Evolutionary conservation across 2,113 vertebrate genomes (phyloP).

Genomic region (Sturnus vulgaris): DNA sequence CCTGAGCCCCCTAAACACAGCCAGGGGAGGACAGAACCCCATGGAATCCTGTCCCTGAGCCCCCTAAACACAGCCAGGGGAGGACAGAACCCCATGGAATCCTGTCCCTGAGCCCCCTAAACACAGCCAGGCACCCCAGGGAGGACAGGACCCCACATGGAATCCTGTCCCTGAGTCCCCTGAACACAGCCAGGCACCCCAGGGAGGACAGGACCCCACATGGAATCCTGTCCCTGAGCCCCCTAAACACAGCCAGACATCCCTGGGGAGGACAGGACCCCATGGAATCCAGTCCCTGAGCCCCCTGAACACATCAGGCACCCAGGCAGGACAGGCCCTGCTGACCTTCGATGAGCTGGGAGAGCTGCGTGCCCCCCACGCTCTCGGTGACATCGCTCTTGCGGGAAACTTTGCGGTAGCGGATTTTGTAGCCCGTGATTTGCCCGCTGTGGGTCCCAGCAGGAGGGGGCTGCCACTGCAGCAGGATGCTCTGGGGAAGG

Average conservation of each 20-base stretch:
- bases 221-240: neutral
- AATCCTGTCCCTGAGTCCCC: neutral
- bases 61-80: too few relatives aligned
- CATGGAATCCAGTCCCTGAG: accelerated
- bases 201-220: neutral
- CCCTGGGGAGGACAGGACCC: neutral
- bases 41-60: neutral
- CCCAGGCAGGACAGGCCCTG: accelerated
- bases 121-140: too few relatives aligned
- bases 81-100: neutral
- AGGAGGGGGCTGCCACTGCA: conserved; percentile 93
- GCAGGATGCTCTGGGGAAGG: conserved; percentile 82
- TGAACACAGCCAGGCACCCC: too few relatives aligned
- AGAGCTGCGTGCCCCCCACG: conserved; percentile 84
- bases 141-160: neutral
- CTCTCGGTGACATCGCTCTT: conserved; percentile 89
- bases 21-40: neutral
- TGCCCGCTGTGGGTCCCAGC: conserved; percentile 86
- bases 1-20: neutral
- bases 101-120: too few relatives aligned
- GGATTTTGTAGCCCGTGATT: conserved; percentile 91
- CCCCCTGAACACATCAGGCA: neutral
- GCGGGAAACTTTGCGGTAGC: conserved; percentile 90
- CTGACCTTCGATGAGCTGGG: conserved; percentile 88
- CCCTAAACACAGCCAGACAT: too few relatives aligned